Evolutionary conservation across 2,888 invertebrate genomes (phyloP), one percentile per base, ranked within the genome.

Genomic region (Uropetala carovei): DNA sequence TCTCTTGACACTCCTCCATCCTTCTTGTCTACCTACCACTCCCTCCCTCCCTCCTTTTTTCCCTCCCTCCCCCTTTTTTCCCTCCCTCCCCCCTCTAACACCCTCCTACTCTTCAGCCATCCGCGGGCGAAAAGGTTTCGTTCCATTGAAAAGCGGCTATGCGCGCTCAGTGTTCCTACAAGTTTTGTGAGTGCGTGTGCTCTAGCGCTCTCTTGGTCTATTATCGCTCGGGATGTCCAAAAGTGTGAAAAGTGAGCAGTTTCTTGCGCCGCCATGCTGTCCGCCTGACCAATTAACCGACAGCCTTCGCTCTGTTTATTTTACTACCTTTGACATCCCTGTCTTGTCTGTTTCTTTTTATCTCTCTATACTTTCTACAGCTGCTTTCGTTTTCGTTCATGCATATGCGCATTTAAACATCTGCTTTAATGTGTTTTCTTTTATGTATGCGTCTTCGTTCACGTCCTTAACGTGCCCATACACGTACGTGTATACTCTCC

Each of bases 11-110:
- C 83, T 56, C 83, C 83, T 83, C 56, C 83, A 16, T n/a, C 57
- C 56, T 13, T 83, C 57, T 56, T 83, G 83, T 83, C 56, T 18
- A 57, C 56, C 43, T 64, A n/a, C 64, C 64, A 30, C 64, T 89
- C 43, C 64, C 60, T 57, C 57, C 57, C 18, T 89, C 14, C 43
- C 89, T 89, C 86, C 89, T 60, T 30, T 86, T 58, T 75, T 22
- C 75, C 9, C 85, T 4, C 56, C 58, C 85, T 11, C 86, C 60
- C 64, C 18, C 27, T 60, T 13, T 64, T 89, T 27, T 60, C 8
- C 68, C 18, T 89, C 83, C n/a, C 57, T 0, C 18, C n/a, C 57
- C 30, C 30, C 86, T 86, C 14, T 86, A 60, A 30, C 22, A 2
- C 22, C 59, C 86, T 18, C 18, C 30, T 82, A 3, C 13, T 2